Base-by-base conservation (phyloP, 2,888 invertebrate species). In the Drosophila meridiana region DNA sequence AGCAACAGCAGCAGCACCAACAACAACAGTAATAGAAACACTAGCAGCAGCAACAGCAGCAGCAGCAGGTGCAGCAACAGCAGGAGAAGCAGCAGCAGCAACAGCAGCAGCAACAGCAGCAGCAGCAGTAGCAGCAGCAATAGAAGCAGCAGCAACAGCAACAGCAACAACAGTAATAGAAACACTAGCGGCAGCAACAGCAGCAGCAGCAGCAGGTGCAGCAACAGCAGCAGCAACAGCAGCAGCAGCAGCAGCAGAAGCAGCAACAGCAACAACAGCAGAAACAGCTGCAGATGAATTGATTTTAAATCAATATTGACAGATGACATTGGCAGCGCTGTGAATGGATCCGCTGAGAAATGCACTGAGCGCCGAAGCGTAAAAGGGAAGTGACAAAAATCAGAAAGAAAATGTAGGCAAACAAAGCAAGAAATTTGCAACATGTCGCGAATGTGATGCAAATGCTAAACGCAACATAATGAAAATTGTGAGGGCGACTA, bases 291-390 rank as follows among this genome's bases (percentile, higher is more conserved):
- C 76, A 87, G 88, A 86, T 82, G 83, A 86, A 86, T 88, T 88
- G 88, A 86, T 87, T 88, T 86, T 83, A 84, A 88, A 87, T 88
- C 84, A 88, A 88, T 87, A 88, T 87, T 87, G 88, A 88, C 88
- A 88, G 86, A 78, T 80, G 84, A 86, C 90, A 90, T 76, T 77
- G 82, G 52, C 80, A 82, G 60, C 75, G 38, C 0, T 60, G 38
- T 52, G 66, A 61, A 45, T 62, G 78, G 32, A 48, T 11, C 38
- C 50, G 64, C 53, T 36, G 55, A 66, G 63, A 63, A 57, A 7
- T 26, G 32, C 34, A 40, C 26, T 2, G 43, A 32, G 66, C 36
- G 34, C 13, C 32, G n/a, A 66, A 66, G 8, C 45, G 65, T n/a
- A 11, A 36, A 13, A 14, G 38, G 8, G 9, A 38, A 47, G 14